These are phyloP conservation scores for Cenopis cana DNA, from an alignment of 2,888 invertebrate species.

Conservation along the genomic window DNA sequence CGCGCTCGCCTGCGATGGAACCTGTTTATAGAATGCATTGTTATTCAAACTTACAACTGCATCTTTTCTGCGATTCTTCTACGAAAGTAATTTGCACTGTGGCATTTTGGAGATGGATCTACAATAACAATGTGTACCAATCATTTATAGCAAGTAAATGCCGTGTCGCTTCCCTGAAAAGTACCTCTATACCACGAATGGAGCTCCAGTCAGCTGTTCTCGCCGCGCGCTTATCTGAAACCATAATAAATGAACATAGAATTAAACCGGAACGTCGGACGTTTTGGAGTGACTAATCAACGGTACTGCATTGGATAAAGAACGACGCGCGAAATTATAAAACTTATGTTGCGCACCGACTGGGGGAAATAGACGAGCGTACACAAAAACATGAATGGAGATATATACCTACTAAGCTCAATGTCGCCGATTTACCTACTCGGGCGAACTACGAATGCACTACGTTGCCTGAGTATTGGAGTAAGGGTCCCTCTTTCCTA, in stretches of 20 bases:
- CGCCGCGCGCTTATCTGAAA: background rate
- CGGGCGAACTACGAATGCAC: background rate
- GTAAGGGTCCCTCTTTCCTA: conserved; percentile 1
- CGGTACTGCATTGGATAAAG: conserved; percentile 48
- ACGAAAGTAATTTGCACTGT: background rate
- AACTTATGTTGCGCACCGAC: conserved; percentile 47
- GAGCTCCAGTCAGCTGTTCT: background rate
- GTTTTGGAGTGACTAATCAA: conserved; percentile 49
- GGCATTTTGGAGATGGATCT: background rate
- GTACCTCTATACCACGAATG: background rate
- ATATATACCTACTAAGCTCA: conserved; percentile 50
- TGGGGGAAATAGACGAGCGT: conserved; percentile 50
- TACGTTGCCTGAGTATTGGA: conserved; percentile 1
- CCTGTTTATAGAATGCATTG: background rate
- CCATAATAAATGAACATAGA: conserved; percentile 20
- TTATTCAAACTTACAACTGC: conserved; percentile 13
- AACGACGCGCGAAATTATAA: conserved; percentile 47
- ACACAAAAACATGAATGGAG: conserved; percentile 49
- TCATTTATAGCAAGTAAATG: conserved; percentile 13
- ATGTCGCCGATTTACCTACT: conserved; percentile 46
- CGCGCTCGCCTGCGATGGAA: background rate
- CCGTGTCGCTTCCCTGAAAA: background rate
- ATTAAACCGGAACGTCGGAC: background rate
- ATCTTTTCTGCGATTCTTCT: background rate
- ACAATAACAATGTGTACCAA: background rate